Conservation (phyloP, 2,797 vertebrate genomes). For the Orestias chungarensis region DNA sequence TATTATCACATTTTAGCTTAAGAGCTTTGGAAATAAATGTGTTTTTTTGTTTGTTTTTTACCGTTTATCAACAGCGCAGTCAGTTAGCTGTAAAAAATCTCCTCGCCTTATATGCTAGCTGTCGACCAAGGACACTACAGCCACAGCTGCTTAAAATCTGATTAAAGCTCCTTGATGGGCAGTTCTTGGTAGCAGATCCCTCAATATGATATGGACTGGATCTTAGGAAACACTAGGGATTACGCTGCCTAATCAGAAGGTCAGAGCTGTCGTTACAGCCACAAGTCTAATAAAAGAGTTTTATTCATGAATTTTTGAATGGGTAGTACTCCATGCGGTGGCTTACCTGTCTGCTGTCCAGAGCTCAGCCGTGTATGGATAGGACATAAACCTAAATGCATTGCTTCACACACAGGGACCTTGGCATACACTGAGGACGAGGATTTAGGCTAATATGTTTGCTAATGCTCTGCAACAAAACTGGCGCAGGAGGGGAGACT, state of each 20-base stretch:
- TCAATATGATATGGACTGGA: slow-evolving; percentile 32
- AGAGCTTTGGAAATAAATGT: neutral
- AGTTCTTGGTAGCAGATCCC: slow-evolving; percentile 40
- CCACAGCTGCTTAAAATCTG: slow-evolving; percentile 64
- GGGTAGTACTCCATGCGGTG: slow-evolving; percentile 7
- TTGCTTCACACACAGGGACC: slow-evolving; percentile 45
- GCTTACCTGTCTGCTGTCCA: slow-evolving; percentile 23
- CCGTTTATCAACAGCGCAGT: slow-evolving; percentile 15
- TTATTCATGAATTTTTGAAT: slow-evolving; percentile 1
- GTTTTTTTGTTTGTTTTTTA: neutral
- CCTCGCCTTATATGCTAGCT: slow-evolving; percentile 17
- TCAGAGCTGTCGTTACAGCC: slow-evolving; percentile 16
- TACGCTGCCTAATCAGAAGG: slow-evolving; percentile 23
- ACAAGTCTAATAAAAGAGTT: neutral
- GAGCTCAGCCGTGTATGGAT: slow-evolving; percentile 16
- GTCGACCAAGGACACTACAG: slow-evolving; percentile 30
- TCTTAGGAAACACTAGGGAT: neutral
- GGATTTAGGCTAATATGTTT: slow-evolving; percentile 69
- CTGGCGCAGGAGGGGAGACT: slow-evolving; percentile 23
- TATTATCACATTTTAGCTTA: neutral
- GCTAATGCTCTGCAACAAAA: slow-evolving; percentile 43
- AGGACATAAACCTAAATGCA: slow-evolving; percentile 46
- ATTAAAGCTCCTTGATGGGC: slow-evolving; percentile 57
- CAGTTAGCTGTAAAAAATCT: slow-evolving; percentile 22
- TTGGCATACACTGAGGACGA: slow-evolving; percentile 45